Conservation (phyloP, 2,888 invertebrate species). For the Sphaeridia pumilis region DNA sequence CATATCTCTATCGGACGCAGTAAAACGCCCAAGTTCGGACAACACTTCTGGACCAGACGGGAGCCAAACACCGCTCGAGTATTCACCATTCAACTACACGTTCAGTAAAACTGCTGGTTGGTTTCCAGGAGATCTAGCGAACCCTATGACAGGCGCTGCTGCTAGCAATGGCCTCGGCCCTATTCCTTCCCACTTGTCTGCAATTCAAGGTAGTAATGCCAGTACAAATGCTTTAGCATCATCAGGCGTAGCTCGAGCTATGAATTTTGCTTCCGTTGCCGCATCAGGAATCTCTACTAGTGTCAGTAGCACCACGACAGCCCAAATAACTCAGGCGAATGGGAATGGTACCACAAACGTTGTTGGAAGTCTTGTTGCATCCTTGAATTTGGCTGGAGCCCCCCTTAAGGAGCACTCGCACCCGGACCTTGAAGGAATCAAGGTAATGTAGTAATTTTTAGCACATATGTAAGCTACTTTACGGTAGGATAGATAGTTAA, state of each 20-base stretch:
- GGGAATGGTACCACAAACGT: constrained; percentile 11
- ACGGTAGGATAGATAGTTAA: no score
- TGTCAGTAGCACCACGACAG: constrained; percentile 26
- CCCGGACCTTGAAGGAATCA: background rate
- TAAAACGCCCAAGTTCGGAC: background rate
- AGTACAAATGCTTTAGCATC: background rate
- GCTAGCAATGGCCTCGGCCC: constrained; percentile 2
- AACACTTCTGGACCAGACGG: background rate
- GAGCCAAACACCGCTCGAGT: constrained; percentile 53
- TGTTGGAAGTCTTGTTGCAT: constrained; percentile 3
- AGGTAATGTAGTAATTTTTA: background rate
- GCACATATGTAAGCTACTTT: no score
- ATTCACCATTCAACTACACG: constrained; percentile 74
- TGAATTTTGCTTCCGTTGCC: constrained; percentile 60
- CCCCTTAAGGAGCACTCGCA: no score
- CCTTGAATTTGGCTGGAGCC: constrained; percentile 2
- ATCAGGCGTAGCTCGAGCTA: constrained; percentile 38
- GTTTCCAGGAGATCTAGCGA: constrained; percentile 30
- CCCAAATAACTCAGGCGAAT: constrained; percentile 28
- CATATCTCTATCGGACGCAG: background rate
- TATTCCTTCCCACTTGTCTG: background rate
- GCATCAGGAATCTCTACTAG: constrained; percentile 45
- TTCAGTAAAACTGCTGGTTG: constrained; percentile 47
- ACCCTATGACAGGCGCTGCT: constrained; percentile 6
- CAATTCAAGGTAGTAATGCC: background rate